These are phyloP conservation scores for Lasioglossum vierecki DNA, from an alignment of 2,888 invertebrate species.

Conservation along the genomic window DNA sequence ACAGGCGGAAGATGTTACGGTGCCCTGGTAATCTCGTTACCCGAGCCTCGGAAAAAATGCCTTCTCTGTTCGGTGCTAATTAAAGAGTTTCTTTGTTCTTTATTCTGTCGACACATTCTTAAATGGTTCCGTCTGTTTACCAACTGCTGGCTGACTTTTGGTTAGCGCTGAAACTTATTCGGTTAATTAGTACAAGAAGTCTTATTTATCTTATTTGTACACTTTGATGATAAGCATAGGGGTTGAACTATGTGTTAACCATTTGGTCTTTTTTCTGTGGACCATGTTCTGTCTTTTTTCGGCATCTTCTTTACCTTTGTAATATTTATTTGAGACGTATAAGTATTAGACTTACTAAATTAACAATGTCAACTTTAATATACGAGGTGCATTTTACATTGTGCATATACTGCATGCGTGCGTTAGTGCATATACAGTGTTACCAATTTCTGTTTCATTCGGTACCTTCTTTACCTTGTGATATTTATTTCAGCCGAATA, in stretches of 20 bases:
- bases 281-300: no score
- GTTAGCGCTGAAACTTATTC: background rate
- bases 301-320: background rate
- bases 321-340: background rate
- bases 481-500: background rate
- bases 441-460: no score
- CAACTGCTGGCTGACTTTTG: background rate
- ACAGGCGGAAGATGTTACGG: background rate
- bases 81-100: background rate
- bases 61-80: background rate
- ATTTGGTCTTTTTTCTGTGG: no score
- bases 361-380: background rate
- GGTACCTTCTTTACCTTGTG: background rate
- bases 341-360: background rate
- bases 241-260: no score
- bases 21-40: background rate
- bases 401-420: no score
- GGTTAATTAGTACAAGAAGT: background rate
- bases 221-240: background rate
- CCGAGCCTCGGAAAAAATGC: background rate
- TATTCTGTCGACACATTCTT: background rate
- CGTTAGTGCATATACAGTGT: no score
- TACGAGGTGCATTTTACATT: background rate
- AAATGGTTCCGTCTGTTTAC: background rate
- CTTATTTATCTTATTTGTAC: no score